phyloP scores from a whole-genome alignment of 2,113 vertebrate genomes.

The Cnemophilus loriae region DNA sequence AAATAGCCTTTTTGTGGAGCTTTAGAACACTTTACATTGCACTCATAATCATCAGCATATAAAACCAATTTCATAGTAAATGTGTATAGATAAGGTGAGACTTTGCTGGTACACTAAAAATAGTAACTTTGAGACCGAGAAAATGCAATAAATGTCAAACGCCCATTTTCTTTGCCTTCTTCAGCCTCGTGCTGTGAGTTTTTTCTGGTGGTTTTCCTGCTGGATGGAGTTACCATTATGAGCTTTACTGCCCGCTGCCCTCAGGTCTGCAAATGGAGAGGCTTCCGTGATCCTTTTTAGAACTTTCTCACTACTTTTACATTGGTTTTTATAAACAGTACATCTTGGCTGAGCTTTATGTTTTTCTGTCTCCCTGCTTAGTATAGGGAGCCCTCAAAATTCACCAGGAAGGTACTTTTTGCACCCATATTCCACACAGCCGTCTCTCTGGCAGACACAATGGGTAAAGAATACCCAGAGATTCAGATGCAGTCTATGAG shows the following conservation, averaged over 20 bases:
- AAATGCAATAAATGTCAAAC: background rate
- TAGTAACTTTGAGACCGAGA: background rate
- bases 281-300: background rate
- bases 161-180: fast-evolving
- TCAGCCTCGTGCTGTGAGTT: background rate
- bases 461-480: background rate
- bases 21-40: background rate
- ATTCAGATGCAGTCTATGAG: background rate
- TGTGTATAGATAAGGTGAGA: background rate
- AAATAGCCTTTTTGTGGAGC: background rate
- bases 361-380: background rate
- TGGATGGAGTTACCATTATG: background rate
- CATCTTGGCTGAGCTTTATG: background rate
- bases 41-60: background rate
- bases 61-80: background rate
- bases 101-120: background rate
- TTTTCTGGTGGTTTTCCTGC: background rate
- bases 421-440: no score
- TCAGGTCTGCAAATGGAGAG: background rate
- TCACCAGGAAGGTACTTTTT: background rate
- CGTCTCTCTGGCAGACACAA: fast-evolving
- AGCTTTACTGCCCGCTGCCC: background rate
- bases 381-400: background rate
- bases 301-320: background rate
- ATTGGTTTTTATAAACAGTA: background rate